A percentile compares a stretch with the other conserved stretches of the same genome.
Conservation (phyloP, 1,140 invertebrate genomes). For the Pomacea maculata region DNA sequence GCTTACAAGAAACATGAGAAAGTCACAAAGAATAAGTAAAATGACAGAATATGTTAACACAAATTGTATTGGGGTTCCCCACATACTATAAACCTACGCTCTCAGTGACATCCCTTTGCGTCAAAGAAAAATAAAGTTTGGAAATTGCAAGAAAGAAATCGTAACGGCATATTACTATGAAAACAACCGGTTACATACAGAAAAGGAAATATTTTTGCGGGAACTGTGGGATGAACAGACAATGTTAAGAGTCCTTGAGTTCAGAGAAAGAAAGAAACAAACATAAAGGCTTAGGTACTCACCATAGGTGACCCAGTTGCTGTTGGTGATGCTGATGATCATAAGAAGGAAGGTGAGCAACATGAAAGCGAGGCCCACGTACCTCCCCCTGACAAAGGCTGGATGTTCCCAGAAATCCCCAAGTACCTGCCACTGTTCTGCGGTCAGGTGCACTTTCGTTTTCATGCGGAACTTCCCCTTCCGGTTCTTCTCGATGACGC, state of each 20-base stretch:
- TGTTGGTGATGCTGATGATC: slow-evolving; percentile 45
- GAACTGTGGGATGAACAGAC: background rate
- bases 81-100: too few species aligned
- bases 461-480: slow-evolving; percentile 43
- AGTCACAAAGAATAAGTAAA: too few species aligned
- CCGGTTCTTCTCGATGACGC: slow-evolving; percentile 54
- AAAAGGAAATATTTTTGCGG: background rate
- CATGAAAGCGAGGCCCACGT: slow-evolving; percentile 50
- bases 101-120: too few species aligned
- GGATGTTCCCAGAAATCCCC: slow-evolving; percentile 60
- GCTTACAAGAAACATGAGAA: too few species aligned
- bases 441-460: slow-evolving; percentile 45
- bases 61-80: too few species aligned
- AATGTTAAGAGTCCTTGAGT: background rate
- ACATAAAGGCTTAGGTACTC: slow-evolving; percentile 20
- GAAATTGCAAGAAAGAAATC: too few species aligned
- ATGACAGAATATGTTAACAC: too few species aligned
- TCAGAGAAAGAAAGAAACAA: background rate
- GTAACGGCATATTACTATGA: too few species aligned
- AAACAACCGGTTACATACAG: too few species aligned
- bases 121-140: too few species aligned
- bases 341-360: slow-evolving; percentile 45
- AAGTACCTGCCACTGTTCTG: slow-evolving; percentile 54
- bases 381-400: slow-evolving; percentile 52
- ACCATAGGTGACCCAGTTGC: slow-evolving; percentile 49